phyloP scores from a whole-genome alignment of 2,113 vertebrate genomes.

The Brachyhypopomus occidentalis region DNA sequence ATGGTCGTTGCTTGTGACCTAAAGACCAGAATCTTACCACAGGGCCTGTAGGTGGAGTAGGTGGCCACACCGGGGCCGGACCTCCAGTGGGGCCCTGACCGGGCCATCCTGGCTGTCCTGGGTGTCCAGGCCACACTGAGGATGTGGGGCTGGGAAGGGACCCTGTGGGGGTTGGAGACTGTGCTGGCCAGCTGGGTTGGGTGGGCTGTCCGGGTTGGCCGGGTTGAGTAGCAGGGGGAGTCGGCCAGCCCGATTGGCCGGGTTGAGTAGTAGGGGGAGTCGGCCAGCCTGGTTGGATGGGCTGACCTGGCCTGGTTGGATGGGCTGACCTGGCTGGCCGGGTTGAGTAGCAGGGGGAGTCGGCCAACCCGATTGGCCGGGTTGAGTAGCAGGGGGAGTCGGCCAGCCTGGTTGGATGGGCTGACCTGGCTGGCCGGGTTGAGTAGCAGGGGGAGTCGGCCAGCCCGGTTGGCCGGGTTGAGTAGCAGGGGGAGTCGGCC shows the following conservation, averaged over 20 bases:
- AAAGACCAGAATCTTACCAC: slow-evolving; percentile 64
- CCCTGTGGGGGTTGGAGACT: slow-evolving; percentile 38
- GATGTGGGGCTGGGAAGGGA: slow-evolving; percentile 1
- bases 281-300: not conserved
- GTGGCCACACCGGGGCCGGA: slow-evolving; percentile 65
- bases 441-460: slow-evolving; percentile 53
- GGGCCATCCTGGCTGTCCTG: slow-evolving; percentile 77
- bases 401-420: slow-evolving; percentile 51
- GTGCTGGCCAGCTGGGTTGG: slow-evolving; percentile 39
- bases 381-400: slow-evolving; percentile 4
- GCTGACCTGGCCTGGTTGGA: not conserved
- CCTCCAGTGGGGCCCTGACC: slow-evolving; percentile 62
- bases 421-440: slow-evolving; percentile 61
- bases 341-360: slow-evolving; percentile 10
- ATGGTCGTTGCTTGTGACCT: not conserved
- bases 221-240: slow-evolving; percentile 9
- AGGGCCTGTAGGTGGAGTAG: slow-evolving; percentile 66
- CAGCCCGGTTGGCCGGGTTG: slow-evolving; percentile 52
- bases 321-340: not conserved
- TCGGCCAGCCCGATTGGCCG: not conserved
- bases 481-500: slow-evolving; percentile 57
- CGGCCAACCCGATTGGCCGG: not conserved
- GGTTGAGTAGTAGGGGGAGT: slow-evolving; percentile 9
- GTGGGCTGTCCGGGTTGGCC: slow-evolving; percentile 20
- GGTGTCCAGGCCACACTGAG: slow-evolving; percentile 69